Evolutionary conservation across 2,797 vertebrate genomes (phyloP), one percentile per base, ranked within the genome.

Genomic region (Thunnus albacares): DNA sequence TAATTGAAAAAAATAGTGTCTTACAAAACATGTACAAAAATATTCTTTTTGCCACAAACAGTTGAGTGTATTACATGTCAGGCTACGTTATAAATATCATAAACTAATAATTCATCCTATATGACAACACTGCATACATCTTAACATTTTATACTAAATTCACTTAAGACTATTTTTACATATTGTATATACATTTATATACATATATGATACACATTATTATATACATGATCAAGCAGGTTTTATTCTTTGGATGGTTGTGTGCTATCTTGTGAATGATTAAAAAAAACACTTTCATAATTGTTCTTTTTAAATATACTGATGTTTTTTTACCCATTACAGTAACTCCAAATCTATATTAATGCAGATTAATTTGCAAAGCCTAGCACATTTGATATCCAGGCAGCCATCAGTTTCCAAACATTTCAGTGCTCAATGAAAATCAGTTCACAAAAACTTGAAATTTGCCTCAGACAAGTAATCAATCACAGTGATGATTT

Each of bases 401-500:
- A 47, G 28, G 30, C n/a, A 47, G 6, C 24, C 11, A 43, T 17
- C 22, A 1, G 24, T 51, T 38, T 56, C 3, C 51, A 52, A 11
- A 17, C 35, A 58, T 59, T 57, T 60, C 9, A 35, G 26, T 24
- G 20, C 20, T 35, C 1, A 9, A 47, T 55, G 2, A 59, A 64
- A 47, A 47, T 47, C 26, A 45, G 20, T n/a, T 20, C 11, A 43
- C 22, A 55, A 62, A 60, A 43, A 51, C 12, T 43, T 43, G 6
- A 15, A 17, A 15, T 38, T 10, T 38, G 14, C 30, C 9, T 26
- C 3, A 49, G 53, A 69, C 24, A 57, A 63, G 15, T 58, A 51
- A 20, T 71, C 26, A 6, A 55, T 41, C 35, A 62, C 9, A 64
- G 45, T 18, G 26, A 35, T 43, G 11, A 58, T 69, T 65, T 60